Base-by-base conservation (phyloP, 2,113 vertebrate species). In the Dipodomys merriami region DNA sequence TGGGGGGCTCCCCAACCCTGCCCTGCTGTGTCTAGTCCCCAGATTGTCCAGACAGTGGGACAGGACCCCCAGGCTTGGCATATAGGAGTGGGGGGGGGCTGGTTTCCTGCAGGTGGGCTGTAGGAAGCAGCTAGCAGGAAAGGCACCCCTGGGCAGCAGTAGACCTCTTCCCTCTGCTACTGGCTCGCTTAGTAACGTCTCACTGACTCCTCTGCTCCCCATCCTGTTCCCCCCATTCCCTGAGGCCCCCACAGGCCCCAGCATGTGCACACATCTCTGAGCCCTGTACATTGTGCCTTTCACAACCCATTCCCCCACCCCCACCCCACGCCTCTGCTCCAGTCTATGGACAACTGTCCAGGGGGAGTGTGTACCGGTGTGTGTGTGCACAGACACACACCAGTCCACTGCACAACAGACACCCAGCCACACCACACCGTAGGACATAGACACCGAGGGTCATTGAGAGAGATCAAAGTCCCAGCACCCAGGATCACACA, bases 141-240 rank as follows among this genome's bases (percentile, higher is more conserved):
- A 16, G 64, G 39, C 22, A 62, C 3, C 27, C 46, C 57, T 15
- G n/a, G 23, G 10, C 23, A n/a, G 5, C 3, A 0, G 7, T 19
- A 25, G 65, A 67, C 83, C 73, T 46, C 30, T 71, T 27, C 25
- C 8, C 1, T 0, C 20, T 12, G 39, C 7, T 46, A 30, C 39
- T 7, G n/a, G 15, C 30, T 19, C 29, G 15, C 53, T 23, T 1
- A 1, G 23, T 3, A 13, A 25, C 16, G 29, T 62, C 23, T n/a
- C 44, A 8, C 12, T 49, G 49, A 49, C 49, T 49, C 49, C 49
- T 49, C 19, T 65, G 33, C 4, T 29, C 35, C 79, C 27, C 30
- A 12, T 6, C 30, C 18, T 27, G 30, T 7, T 9, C n/a, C 46
- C 16, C 10, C 25, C 10, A 6, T 29, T 49, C 39, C 35, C 69